A percentile compares a stretch with the other conserved stretches of the same genome.
Conservation (phyloP, 2,797 vertebrate genomes). For the Amblyraja radiata region DNA sequence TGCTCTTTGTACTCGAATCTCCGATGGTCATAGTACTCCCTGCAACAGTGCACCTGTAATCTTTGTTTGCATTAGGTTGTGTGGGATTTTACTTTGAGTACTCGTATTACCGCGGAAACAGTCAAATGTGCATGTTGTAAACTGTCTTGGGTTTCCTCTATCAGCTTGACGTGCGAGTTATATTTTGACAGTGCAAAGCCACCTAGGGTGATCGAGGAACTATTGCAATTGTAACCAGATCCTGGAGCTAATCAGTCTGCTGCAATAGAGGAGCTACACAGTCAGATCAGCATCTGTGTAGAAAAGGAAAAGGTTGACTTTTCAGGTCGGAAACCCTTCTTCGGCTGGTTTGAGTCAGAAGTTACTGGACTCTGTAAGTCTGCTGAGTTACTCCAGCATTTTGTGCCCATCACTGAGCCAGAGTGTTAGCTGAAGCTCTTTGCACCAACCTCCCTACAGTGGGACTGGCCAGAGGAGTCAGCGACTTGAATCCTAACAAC, state of each 20-base stretch:
- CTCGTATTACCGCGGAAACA: neutral
- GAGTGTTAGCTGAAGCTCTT: too few species aligned
- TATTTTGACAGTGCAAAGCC: slow-evolving; percentile 39
- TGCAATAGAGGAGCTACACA: neutral
- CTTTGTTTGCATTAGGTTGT: neutral
- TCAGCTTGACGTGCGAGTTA: neutral
- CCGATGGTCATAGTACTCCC: neutral
- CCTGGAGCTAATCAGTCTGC: neutral
- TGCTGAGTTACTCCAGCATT: too few species aligned
- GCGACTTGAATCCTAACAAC: too few species aligned
- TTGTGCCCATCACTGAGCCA: too few species aligned
- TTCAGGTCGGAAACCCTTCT: too few species aligned
- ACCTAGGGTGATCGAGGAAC: slow-evolving; percentile 13
- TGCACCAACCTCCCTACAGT: too few species aligned
- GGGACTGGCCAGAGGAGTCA: too few species aligned
- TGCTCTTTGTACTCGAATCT: neutral
- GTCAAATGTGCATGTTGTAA: neutral
- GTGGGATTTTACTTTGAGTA: neutral
- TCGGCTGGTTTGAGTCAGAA: too few species aligned
- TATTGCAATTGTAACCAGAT: neutral
- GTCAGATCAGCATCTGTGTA: neutral
- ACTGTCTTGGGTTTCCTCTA: neutral
- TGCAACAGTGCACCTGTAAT: neutral
- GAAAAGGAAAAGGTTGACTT: too few species aligned
- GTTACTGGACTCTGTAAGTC: too few species aligned